Conservation (phyloP, 1,140 invertebrate species). For the Platorchestia sp. region DNA sequence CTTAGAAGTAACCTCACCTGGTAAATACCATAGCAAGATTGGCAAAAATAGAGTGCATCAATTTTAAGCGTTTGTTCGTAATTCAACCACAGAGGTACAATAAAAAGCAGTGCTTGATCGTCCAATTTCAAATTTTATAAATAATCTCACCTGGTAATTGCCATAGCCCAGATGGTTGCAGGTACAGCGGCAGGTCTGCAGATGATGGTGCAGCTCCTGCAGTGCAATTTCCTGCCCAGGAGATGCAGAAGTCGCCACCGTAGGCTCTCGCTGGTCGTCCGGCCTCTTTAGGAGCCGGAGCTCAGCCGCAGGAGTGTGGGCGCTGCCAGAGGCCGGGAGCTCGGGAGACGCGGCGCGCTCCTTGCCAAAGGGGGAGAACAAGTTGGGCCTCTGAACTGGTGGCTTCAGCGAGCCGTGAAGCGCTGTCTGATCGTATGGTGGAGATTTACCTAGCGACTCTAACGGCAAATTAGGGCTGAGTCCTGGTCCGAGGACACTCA, state of each 20-base stretch:
- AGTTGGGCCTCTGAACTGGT: not conserved
- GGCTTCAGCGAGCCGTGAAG: constrained; percentile 26
- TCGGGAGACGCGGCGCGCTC: constrained; percentile 43
- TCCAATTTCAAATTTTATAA: not conserved
- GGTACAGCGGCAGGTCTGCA: constrained; percentile 67
- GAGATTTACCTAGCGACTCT: constrained; percentile 6
- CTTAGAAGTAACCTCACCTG: constrained; percentile 56
- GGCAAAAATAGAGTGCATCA: not conserved
- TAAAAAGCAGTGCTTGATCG: too few species aligned
- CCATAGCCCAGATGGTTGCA: constrained; percentile 68
- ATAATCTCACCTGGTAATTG: constrained; percentile 64
- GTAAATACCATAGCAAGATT: constrained; percentile 68
- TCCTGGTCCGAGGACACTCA: not conserved
- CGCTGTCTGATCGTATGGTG: not conserved
- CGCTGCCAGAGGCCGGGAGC: not conserved
- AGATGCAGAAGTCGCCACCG: not conserved
- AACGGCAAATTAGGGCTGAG: constrained; percentile 35
- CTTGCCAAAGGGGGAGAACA: constrained; percentile 6
- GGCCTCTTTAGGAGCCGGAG: not conserved
- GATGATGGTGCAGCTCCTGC: constrained; percentile 66
- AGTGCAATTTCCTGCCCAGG: constrained; percentile 17
- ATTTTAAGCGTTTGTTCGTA: not conserved
- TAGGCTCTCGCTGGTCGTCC: not conserved
- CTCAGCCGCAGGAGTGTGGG: not conserved
- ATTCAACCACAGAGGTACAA: not conserved